phyloP scores from a whole-genome alignment of 2,797 vertebrate genomes.

The Myripristis murdjan region DNA sequence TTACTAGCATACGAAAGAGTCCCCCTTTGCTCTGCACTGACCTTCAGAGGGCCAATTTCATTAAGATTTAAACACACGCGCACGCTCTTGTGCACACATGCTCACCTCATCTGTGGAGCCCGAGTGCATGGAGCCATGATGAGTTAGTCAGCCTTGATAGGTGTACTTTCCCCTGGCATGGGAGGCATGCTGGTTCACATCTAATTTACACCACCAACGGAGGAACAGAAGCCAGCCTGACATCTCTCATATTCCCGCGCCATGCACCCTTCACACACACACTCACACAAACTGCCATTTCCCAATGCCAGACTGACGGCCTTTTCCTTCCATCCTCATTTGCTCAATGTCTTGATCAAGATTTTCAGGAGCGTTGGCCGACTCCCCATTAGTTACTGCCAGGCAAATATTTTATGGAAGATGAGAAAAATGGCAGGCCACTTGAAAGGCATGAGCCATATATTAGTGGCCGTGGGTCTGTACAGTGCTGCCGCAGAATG shows the following conservation, averaged over 20 bases:
- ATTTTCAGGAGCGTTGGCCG: conserved; percentile 53
- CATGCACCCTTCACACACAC: conserved; percentile 33
- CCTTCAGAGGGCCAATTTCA: conserved; percentile 80
- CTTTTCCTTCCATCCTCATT: conserved; percentile 66
- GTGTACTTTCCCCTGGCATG: conserved; percentile 63
- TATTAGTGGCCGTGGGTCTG: conserved; percentile 55
- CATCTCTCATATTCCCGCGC: conserved; percentile 64
- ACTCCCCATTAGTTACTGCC: conserved; percentile 55
- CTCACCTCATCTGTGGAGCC: conserved; percentile 60
- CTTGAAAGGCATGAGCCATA: conserved; percentile 45
- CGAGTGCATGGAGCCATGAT: conserved; percentile 53
- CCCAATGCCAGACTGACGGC: conserved; percentile 34
- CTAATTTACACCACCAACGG: conserved; percentile 67
- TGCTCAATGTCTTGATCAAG: conserved; percentile 63
- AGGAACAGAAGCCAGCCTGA: conserved; percentile 64
- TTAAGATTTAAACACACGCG: conserved; percentile 75
- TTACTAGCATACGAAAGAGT: conserved; percentile 75
- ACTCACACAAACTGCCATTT: conserved; percentile 33
- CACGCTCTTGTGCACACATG: conserved; percentile 23
- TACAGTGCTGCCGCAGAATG: conserved; percentile 44
- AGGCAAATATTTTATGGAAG: conserved; percentile 64
- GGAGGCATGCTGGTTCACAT: conserved; percentile 70
- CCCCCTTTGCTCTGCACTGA: conserved; percentile 62
- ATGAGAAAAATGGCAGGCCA: conserved; percentile 59
- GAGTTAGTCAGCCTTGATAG: conserved; percentile 72